Evolutionary conservation across 2,888 invertebrate genomes (phyloP).

Genomic region (Tuberolachnus salignus): DNA sequence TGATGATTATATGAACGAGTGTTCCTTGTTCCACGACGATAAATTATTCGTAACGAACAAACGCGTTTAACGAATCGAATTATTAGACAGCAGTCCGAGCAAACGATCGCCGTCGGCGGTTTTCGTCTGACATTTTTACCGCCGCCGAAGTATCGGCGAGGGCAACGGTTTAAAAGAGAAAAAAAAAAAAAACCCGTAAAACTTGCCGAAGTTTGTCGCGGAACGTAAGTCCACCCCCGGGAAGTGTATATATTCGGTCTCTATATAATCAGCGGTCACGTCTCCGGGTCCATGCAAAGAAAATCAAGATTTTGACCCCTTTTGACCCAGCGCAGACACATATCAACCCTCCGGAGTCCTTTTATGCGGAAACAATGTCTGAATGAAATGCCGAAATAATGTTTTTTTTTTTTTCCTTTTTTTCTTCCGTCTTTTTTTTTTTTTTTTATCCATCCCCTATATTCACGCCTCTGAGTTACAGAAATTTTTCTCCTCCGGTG

Average conservation of each 20-base stretch:
- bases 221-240: conserved; percentile 49
- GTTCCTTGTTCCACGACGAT: too few relatives aligned
- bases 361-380: conserved; percentile 55
- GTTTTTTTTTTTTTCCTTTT: conserved; percentile 26
- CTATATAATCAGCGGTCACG: conserved; percentile 53
- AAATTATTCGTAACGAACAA: too few relatives aligned
- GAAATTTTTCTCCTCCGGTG: conserved; percentile 50
- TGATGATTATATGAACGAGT: too few relatives aligned
- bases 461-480: conserved; percentile 51
- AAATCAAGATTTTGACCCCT: conserved; percentile 57
- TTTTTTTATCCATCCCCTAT: conserved; percentile 52
- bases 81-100: too few relatives aligned
- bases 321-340: conserved; percentile 44
- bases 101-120: too few relatives aligned
- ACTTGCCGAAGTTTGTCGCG: conserved; percentile 4
- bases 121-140: too few relatives aligned
- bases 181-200: conserved; percentile 15
- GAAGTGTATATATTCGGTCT: conserved; percentile 8
- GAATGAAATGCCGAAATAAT: conserved; percentile 52
- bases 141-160: too few relatives aligned
- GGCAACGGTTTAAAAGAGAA: not conserved
- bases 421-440: conserved; percentile 13
- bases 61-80: too few relatives aligned
- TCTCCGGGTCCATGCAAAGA: conserved; percentile 50
- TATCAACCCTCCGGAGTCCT: conserved; percentile 54